A percentile compares a stretch with the other conserved stretches of the same genome.
Evolutionary conservation across 2,113 vertebrate species (phyloP).

Genomic region (Prolemur simus): DNA sequence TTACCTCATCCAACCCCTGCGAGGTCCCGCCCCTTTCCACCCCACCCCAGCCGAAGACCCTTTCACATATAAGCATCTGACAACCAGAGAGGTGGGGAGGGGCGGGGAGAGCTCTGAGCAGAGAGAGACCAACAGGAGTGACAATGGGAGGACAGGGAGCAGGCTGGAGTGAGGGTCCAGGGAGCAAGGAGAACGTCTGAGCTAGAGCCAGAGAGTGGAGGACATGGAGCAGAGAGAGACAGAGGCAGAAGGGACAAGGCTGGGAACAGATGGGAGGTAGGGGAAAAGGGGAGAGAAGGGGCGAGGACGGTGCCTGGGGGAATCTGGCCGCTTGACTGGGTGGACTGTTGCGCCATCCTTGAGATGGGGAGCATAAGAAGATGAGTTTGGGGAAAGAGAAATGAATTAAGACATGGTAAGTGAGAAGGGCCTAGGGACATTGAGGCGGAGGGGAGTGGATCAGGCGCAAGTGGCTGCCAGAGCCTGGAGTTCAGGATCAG

Average conservation of each 20-base stretch:
- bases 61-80: not conserved
- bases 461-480: not conserved
- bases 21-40: not conserved
- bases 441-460: fast-evolving
- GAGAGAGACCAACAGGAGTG: not conserved
- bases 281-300: not conserved
- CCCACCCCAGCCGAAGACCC: not conserved
- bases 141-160: not conserved
- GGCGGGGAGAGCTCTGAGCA: not conserved
- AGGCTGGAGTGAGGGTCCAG: not conserved
- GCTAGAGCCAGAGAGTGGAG: not conserved
- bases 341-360: too few relatives aligned
- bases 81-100: too few relatives aligned
- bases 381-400: not conserved
- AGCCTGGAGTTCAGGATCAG: not conserved
- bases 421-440: too few relatives aligned
- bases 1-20: not conserved
- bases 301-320: fast-evolving
- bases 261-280: not conserved
- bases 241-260: too few relatives aligned
- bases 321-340: not conserved
- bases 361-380: too few relatives aligned
- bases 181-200: not conserved
- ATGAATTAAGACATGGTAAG: not conserved
- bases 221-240: fast-evolving